Conservation (phyloP, 37 sponge, comb jelly and placozoan species). For the Lycopodina hypogea region DNA sequence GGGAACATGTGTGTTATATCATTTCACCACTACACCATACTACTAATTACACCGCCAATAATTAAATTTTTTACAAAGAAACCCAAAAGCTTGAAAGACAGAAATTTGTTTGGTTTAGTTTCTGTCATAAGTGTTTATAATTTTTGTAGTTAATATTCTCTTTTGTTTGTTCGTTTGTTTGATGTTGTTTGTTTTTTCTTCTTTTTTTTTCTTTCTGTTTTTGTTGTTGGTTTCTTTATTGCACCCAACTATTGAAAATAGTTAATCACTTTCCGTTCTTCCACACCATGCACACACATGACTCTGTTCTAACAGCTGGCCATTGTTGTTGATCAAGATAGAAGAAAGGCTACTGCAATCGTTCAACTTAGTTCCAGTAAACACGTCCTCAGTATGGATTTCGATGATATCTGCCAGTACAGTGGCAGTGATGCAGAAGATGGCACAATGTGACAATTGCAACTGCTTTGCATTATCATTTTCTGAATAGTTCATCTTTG, state of each 20-base stretch:
- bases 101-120: no score
- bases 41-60: no score
- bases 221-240: not conserved
- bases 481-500: not conserved
- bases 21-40: no score
- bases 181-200: not conserved
- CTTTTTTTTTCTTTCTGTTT: not conserved
- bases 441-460: no score
- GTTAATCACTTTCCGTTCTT: not conserved
- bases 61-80: no score
- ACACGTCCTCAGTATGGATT: conserved; percentile 46
- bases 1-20: no score
- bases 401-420: conserved; percentile 75
- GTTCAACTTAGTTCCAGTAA: conserved; percentile 45
- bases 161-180: no score
- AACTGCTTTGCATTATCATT: not conserved
- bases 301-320: conserved; percentile 60
- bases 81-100: no score
- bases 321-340: conserved; percentile 52
- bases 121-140: no score
- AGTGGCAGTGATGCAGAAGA: conserved; percentile 10
- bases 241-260: not conserved
- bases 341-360: conserved; percentile 30
- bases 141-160: no score
- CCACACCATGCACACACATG: no score